Conservation (phyloP, 2,888 invertebrate species). For the Acanthococcus lagerstroemiae region DNA sequence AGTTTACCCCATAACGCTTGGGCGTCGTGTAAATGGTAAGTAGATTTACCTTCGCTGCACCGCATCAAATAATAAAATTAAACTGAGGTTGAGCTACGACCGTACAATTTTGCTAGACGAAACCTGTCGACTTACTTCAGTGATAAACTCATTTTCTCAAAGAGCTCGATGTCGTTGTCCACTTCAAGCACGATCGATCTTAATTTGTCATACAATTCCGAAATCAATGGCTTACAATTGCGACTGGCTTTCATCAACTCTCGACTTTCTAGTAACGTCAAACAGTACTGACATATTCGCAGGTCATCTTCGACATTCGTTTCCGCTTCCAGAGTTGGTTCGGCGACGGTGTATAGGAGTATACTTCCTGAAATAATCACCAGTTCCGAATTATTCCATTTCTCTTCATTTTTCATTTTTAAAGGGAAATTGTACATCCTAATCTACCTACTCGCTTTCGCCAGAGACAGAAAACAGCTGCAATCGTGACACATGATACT, state of each 20-base stretch:
- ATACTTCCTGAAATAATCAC: neutral
- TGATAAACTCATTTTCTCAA: constrained; percentile 51
- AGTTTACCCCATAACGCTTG: constrained; percentile 72
- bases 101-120: too few species aligned
- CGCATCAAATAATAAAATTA: neutral
- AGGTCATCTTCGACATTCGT: neutral
- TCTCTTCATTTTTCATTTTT: too few species aligned
- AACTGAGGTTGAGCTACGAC: neutral
- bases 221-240: constrained; percentile 65
- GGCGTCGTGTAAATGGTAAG: constrained; percentile 73
- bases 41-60: constrained; percentile 73
- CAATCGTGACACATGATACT: constrained; percentile 87
- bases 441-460: constrained; percentile 59
- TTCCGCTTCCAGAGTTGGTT: neutral
- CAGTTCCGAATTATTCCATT: too few species aligned
- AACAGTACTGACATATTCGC: constrained; percentile 19
- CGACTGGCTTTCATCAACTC: constrained; percentile 72
- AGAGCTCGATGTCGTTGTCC: constrained; percentile 46
- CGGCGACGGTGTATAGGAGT: too few species aligned
- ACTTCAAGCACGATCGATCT: constrained; percentile 65
- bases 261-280: constrained; percentile 62
- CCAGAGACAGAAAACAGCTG: constrained; percentile 69
- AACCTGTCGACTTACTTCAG: constrained; percentile 46
- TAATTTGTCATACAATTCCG: constrained; percentile 74
- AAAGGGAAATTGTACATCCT: too few species aligned